Base-by-base conservation (phyloP, 2,797 vertebrate genomes). In the Falco rusticolus region DNA sequence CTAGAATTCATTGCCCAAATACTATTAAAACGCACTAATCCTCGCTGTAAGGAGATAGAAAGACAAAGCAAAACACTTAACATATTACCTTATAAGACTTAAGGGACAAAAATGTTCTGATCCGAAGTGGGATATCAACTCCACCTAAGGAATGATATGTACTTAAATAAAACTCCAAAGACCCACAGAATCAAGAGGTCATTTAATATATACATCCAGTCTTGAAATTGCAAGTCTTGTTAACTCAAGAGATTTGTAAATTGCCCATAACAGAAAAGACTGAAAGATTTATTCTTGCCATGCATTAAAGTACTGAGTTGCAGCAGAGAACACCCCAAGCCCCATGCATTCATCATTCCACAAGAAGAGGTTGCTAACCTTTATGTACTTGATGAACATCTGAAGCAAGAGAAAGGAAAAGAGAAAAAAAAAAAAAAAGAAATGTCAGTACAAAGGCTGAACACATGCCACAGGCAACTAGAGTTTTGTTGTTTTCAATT, bases 301-400 rank as follows among this genome's bases (percentile, higher is more conserved):
- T 99, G 98, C 98, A 98, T 97, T 98, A 98, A 60, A 93, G 91
- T 59, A 68, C 81, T 64, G 84, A 96, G 93, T 89, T 48, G 31
- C 76, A 88, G 90, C 15, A 96, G 93, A 97, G 97, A 97, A 93
- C 85, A 97, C 95, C 96, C 95, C 95, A 97, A 97, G 97, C 93
- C 96, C 89, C 97, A 97, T 93, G 86, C 97, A 98, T 84, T 96
- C 96, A 95, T 96, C 97, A 98, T 96, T 97, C 94, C 97, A 96
- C 97, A 97, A 98, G 97, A 98, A 97, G 98, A 98, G 98, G 97
- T 97, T 98, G 98, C 99, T 99, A 99, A 99, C 99, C 99, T 99
- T 99, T 98, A 99, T 99, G 99, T 99, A 99, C 98, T 99, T 99
- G 99, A 99, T 99, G 99, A 99, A 99, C 99, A 99, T 99, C 99